Base-by-base conservation (phyloP, 2,888 invertebrate genomes). In the Lumbricus terrestris region DNA sequence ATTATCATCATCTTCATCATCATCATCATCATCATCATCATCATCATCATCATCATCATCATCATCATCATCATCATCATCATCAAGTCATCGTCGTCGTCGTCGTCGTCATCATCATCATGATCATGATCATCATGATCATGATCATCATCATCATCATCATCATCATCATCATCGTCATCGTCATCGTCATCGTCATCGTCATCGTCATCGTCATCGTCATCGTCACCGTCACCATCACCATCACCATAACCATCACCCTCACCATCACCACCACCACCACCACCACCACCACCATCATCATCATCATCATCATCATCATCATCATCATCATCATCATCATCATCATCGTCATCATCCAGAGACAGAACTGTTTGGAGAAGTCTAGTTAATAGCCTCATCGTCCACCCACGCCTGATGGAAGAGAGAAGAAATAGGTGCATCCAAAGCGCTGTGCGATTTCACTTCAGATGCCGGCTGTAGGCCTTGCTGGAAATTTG, bases 1-100 rank as follows among this genome's bases (percentile, higher is more conserved):
- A 88, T 88, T 35, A n/a, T 88, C 33, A 88, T 88, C 88, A 88
- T 35, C 18, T 33, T 35, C 18, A n/a, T n/a, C 88, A 88, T 18
- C 88, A n/a, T 88, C 88, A 88, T 34, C 88, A 88, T 38, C 88
- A 15, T 38, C 88, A 88, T 88, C 88, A 88, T 88, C 88, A 35
- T 88, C 88, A 88, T 88, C 88, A 23, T 6, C 88, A 88, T 23
- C 88, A 23, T 88, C 88, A 88, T 88, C 11, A 23, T 88, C 88
- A 23, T n/a, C n/a, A n/a, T n/a, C n/a, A n/a, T n/a, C n/a, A n/a
- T n/a, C n/a, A n/a, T n/a, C n/a, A n/a, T n/a, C n/a, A n/a, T n/a
- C n/a, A n/a, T n/a, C n/a, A n/a, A n/a, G n/a, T n/a, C n/a, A n/a
- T n/a, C n/a, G n/a, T 88, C 11, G 37, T 88, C 88, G 37, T 88